Percentiles rank a stretch among this genome's conserved stretches.
These are phyloP conservation scores for Philypnodon macrostomus DNA, from an alignment of 2,797 vertebrate species.

Conservation along the genomic window DNA sequence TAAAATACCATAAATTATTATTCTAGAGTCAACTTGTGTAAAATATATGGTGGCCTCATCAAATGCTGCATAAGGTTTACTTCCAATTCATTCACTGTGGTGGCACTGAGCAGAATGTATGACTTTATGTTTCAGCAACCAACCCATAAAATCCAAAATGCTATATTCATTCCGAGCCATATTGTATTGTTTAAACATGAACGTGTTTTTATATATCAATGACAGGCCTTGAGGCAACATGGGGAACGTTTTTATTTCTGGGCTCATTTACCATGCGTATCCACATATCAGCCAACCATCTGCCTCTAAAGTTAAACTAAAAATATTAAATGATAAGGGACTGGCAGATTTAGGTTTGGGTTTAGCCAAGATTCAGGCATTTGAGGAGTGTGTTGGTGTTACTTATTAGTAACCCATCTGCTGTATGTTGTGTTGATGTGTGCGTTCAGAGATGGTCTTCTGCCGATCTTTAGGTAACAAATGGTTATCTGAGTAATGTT, in stretches of 20 bases:
- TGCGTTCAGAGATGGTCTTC: too few species aligned
- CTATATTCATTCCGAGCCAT: not conserved
- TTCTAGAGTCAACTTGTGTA: too few species aligned
- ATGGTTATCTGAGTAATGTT: too few species aligned
- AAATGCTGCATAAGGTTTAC: not conserved
- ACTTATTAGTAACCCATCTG: too few species aligned
- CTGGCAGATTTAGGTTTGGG: too few species aligned
- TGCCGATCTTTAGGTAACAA: too few species aligned
- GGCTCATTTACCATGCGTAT: slow-evolving; percentile 2
- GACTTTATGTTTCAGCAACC: not conserved
- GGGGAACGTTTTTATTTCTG: not conserved
- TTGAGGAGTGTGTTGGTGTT: slow-evolving; percentile 11
- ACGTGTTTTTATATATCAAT: not conserved
- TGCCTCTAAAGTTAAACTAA: slow-evolving; percentile 10
- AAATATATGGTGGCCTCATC: too few species aligned
- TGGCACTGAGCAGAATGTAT: not conserved
- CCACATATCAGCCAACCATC: slow-evolving; percentile 16
- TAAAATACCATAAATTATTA: too few species aligned
- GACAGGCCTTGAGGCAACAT: slow-evolving; percentile 3
- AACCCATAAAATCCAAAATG: not conserved
- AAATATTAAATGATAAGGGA: slow-evolving; percentile 18
- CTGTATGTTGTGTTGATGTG: too few species aligned
- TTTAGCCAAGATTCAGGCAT: slow-evolving; percentile 12
- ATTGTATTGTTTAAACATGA: not conserved
- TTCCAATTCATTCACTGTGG: too few species aligned